phyloP scores from a whole-genome alignment of 2,113 vertebrate species.

The Pogona vitticeps region DNA sequence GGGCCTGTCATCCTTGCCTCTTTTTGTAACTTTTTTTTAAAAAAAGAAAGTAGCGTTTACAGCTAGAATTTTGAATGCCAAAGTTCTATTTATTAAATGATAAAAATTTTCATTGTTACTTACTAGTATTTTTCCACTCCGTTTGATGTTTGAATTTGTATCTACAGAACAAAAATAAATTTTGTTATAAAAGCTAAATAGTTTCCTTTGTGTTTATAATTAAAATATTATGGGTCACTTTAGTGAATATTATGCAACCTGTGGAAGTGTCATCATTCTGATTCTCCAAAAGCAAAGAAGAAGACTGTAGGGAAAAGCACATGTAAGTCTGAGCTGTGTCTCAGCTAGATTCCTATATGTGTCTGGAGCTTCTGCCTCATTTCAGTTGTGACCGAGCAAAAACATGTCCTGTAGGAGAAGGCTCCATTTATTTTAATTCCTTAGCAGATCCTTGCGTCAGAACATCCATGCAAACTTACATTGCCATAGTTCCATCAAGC shows the following conservation, averaged over 20 bases:
- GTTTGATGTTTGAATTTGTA: slow-evolving; percentile 84
- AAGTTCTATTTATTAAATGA: slow-evolving; percentile 93
- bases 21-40: slow-evolving; percentile 80
- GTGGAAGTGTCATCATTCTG: background rate
- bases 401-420: background rate
- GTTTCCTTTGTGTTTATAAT: slow-evolving; percentile 16
- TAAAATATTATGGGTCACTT: background rate
- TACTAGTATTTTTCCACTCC: slow-evolving; percentile 90
- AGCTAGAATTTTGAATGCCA: slow-evolving; percentile 94
- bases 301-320: background rate
- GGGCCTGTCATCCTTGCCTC: slow-evolving; percentile 79
- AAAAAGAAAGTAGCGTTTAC: slow-evolving; percentile 82
- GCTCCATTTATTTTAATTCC: background rate
- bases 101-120: slow-evolving; percentile 83
- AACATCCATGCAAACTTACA: background rate
- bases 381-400: background rate
- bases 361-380: background rate
- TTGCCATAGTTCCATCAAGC: background rate
- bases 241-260: accelerated
- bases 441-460: background rate
- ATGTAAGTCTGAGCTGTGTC: background rate
- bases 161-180: slow-evolving; percentile 83
- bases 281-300: background rate
- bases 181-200: slow-evolving; percentile 77
- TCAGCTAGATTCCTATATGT: background rate